phyloP scores from a whole-genome alignment of 2,888 invertebrate genomes.

The Macrostomum cliftonense region DNA sequence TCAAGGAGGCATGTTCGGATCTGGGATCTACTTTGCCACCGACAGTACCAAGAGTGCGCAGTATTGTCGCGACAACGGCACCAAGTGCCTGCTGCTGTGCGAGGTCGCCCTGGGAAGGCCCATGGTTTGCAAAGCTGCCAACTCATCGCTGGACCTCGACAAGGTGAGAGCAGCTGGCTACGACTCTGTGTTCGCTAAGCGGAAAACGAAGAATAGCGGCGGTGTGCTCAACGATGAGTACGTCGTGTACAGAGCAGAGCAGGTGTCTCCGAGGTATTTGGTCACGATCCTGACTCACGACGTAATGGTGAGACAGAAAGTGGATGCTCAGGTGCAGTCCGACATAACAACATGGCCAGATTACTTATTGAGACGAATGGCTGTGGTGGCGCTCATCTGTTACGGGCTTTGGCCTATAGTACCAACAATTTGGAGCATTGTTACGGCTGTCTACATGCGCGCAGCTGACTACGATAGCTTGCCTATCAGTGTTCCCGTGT shows the following conservation, averaged over 20 bases:
- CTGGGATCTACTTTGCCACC: slow-evolving; percentile 13
- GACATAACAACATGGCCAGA: too few species aligned
- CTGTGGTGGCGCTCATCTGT: too few species aligned
- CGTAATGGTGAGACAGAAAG: too few species aligned
- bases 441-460: too few species aligned
- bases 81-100: slow-evolving; percentile 11
- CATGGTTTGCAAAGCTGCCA: background rate
- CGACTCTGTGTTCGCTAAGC: slow-evolving; percentile 4
- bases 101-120: slow-evolving; percentile 12
- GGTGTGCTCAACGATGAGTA: slow-evolving; percentile 11
- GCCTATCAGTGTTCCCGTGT: too few species aligned
- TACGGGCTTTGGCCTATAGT: too few species aligned
- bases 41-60: slow-evolving; percentile 14
- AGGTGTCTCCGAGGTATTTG: slow-evolving; percentile 11
- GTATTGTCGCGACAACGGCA: slow-evolving; percentile 10
- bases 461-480: too few species aligned
- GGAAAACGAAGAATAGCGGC: slow-evolving; percentile 4
- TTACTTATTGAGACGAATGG: too few species aligned
- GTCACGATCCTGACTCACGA: too few species aligned
- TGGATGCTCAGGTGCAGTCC: too few species aligned
- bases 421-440: too few species aligned
- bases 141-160: background rate
- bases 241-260: slow-evolving; percentile 10
- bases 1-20: background rate
- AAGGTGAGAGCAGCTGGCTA: slow-evolving; percentile 4